Evolutionary conservation across 2,888 invertebrate species (phyloP).

Genomic region (Craniophora ligustri): DNA sequence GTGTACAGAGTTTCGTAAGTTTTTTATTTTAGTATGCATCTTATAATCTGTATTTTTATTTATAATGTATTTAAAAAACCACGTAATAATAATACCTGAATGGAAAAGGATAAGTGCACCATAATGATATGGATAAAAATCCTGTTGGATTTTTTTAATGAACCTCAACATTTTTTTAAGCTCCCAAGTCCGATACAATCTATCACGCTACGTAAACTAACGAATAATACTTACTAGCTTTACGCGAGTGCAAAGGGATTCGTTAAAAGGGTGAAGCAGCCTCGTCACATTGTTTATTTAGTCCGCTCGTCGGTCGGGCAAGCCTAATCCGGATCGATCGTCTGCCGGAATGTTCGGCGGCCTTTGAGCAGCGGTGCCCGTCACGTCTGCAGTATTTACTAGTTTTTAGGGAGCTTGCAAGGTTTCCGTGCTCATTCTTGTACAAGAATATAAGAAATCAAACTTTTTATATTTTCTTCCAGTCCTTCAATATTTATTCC

Average conservation of each 20-base stretch:
- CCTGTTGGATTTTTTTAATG: not conserved
- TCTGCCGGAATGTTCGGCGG: constrained; percentile 65
- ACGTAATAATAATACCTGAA: too few relatives aligned
- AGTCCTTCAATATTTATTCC: not conserved
- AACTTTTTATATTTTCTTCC: constrained; percentile 25
- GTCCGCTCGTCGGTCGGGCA: constrained; percentile 74
- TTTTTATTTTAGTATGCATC: not conserved
- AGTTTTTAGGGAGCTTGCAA: constrained; percentile 64
- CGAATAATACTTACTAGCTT: constrained; percentile 73
- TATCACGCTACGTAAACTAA: constrained; percentile 64
- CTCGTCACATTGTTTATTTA: constrained; percentile 87
- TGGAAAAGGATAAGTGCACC: too few relatives aligned
- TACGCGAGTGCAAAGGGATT: constrained; percentile 75
- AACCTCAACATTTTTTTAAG: constrained; percentile 3
- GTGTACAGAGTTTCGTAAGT: constrained; percentile 3
- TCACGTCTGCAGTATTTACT: constrained; percentile 67
- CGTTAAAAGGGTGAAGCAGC: constrained; percentile 84
- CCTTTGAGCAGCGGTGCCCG: constrained; percentile 58
- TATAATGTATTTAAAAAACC: too few relatives aligned
- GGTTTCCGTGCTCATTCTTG: constrained; percentile 54
- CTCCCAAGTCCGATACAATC: constrained; percentile 38
- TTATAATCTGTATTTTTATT: not conserved
- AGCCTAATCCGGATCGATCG: constrained; percentile 83
- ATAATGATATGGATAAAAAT: too few relatives aligned
- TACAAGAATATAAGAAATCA: constrained; percentile 51